phyloP scores from a whole-genome alignment of 2,797 vertebrate genomes.

The Odontamblyopus lacepedii region DNA sequence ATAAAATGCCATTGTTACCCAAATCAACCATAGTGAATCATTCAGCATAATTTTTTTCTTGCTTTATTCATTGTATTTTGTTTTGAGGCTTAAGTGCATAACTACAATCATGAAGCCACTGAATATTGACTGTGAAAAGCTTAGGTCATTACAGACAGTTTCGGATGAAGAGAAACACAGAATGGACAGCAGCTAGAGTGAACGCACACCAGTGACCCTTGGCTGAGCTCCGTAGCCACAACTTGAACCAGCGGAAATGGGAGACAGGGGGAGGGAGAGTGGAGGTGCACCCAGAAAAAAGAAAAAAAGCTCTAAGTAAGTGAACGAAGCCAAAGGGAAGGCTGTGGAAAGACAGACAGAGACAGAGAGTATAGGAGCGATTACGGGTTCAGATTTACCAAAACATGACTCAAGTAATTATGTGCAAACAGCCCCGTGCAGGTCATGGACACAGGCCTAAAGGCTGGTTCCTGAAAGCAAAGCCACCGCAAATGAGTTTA shows the following conservation, averaged over 20 bases:
- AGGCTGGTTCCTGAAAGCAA: slow-evolving; percentile 58
- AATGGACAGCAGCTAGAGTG: slow-evolving; percentile 51
- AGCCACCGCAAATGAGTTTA: slow-evolving; percentile 57
- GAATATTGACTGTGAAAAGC: slow-evolving; percentile 64
- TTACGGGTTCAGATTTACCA: slow-evolving; percentile 74
- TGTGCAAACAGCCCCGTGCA: slow-evolving; percentile 50
- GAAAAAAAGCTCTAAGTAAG: slow-evolving; percentile 45
- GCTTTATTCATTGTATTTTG: slow-evolving; percentile 25
- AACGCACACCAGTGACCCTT: slow-evolving; percentile 73
- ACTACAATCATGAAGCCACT: slow-evolving; percentile 46
- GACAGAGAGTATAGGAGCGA: slow-evolving; percentile 54
- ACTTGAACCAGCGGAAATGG: slow-evolving; percentile 71
- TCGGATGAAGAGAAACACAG: slow-evolving; percentile 51
- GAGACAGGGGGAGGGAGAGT: slow-evolving; percentile 34
- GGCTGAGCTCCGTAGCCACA: slow-evolving; percentile 76
- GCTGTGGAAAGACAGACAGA: slow-evolving; percentile 31
- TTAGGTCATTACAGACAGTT: slow-evolving; percentile 65
- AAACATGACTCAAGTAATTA: slow-evolving; percentile 76
- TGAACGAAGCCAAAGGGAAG: slow-evolving; percentile 52
- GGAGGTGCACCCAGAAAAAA: slow-evolving; percentile 55
- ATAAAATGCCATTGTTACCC: background rate
- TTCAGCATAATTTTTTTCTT: slow-evolving; percentile 13
- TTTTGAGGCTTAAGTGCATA: slow-evolving; percentile 33
- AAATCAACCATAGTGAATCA: slow-evolving; percentile 2
- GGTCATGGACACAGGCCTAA: slow-evolving; percentile 49